Conservation (phyloP, 2,888 invertebrate species). For the Drosophila fulvimacula region DNA sequence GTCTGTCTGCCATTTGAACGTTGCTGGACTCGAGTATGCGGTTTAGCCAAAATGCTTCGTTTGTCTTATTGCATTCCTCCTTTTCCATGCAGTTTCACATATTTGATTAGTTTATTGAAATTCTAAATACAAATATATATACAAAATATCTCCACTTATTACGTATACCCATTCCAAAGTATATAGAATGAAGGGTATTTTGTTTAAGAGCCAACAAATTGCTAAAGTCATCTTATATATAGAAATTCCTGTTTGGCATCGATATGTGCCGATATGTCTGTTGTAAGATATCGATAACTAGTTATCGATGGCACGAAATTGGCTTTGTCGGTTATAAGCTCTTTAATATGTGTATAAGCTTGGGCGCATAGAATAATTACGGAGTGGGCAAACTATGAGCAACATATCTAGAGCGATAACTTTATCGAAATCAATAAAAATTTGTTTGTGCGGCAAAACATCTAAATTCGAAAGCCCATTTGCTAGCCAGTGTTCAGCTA, state of each 20-base stretch:
- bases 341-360: background rate
- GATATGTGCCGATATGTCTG: background rate
- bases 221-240: background rate
- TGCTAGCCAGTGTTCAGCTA: background rate
- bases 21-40: constrained; percentile 8
- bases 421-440: background rate
- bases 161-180: background rate
- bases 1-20: constrained; percentile 6
- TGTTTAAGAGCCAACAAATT: background rate
- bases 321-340: background rate
- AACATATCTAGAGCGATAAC: background rate
- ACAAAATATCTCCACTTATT: constrained; percentile 4
- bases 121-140: constrained; percentile 11
- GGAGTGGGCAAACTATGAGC: background rate
- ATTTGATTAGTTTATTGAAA: constrained; percentile 36
- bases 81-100: constrained; percentile 5
- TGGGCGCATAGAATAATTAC: background rate
- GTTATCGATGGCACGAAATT: background rate
- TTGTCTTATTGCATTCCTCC: constrained; percentile 32
- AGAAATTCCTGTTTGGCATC: background rate
- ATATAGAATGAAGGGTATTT: background rate
- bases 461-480: background rate
- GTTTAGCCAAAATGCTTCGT: constrained; percentile 16
- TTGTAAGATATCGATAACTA: background rate
- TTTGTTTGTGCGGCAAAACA: background rate